These are phyloP conservation scores for Megathymus violae DNA, from an alignment of 1,140 invertebrate species.

Conservation along the genomic window DNA sequence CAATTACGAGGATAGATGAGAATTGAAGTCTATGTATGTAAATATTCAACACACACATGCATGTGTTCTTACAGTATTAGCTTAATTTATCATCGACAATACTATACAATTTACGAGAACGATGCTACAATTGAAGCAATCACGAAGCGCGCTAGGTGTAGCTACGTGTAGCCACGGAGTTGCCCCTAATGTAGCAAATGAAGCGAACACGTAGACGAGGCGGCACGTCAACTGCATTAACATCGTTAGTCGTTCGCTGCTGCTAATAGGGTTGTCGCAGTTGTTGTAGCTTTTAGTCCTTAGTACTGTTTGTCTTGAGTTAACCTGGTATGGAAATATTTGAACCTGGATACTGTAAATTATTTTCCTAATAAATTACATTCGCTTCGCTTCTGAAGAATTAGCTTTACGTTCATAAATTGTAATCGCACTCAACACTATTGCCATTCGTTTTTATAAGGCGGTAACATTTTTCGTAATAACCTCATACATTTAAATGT, in stretches of 20 bases:
- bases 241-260: slow-evolving; percentile 5
- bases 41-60: too few relatives aligned
- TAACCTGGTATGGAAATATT: neutral
- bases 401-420: too few relatives aligned
- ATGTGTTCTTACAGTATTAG: too few relatives aligned
- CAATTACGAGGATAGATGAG: too few relatives aligned
- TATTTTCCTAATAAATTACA: too few relatives aligned
- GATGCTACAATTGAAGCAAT: slow-evolving; percentile 1
- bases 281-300: neutral
- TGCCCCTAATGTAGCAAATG: slow-evolving; percentile 6
- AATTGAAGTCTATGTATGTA: too few relatives aligned
- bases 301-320: neutral
- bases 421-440: too few relatives aligned
- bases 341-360: too few relatives aligned
- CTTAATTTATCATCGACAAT: neutral
- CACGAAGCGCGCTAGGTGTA: slow-evolving; percentile 9
- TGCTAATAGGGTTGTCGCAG: neutral
- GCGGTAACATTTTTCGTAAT: too few relatives aligned
- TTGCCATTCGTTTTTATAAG: too few relatives aligned
- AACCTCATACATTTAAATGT: too few relatives aligned
- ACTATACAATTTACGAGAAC: neutral
- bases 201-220: slow-evolving; percentile 17
- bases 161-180: neutral
- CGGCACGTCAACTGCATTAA: slow-evolving; percentile 6
- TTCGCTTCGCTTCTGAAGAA: too few relatives aligned